Evolutionary conservation across 2,113 vertebrate species (phyloP).

Genomic region (Phalacrocorax carbo): DNA sequence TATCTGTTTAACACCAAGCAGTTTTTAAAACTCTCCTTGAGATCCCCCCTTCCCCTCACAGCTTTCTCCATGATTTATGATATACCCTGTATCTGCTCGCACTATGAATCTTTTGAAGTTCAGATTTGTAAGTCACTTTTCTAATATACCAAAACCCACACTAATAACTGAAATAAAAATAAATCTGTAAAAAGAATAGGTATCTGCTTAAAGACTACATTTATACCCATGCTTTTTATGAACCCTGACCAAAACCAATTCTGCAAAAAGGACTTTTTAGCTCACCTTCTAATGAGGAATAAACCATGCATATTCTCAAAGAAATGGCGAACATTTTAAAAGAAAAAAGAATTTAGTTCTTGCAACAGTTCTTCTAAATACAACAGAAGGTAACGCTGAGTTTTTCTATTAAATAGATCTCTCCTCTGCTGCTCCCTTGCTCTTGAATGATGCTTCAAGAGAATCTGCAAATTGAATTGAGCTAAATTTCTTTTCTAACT

Average conservation of each 20-base stretch:
- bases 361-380: neutral
- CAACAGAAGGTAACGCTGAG: neutral
- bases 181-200: neutral
- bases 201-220: neutral
- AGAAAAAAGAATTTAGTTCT: neutral
- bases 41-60: neutral
- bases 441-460: neutral
- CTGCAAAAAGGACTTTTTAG: neutral
- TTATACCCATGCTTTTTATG: neutral
- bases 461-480: neutral
- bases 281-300: neutral
- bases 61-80: constrained; percentile 41
- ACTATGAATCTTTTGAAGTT: constrained; percentile 2
- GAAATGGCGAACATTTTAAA: neutral
- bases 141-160: neutral
- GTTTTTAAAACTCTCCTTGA: constrained; percentile 65
- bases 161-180: constrained; percentile 28
- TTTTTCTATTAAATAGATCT: neutral
- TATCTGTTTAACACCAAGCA: constrained; percentile 61
- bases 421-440: neutral
- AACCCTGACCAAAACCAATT: neutral
- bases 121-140: neutral
- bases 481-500: neutral
- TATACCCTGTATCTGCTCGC: constrained; percentile 12
- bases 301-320: neutral